Conservation (phyloP, 2,113 vertebrate species). For the Isurus oxyrinchus region DNA sequence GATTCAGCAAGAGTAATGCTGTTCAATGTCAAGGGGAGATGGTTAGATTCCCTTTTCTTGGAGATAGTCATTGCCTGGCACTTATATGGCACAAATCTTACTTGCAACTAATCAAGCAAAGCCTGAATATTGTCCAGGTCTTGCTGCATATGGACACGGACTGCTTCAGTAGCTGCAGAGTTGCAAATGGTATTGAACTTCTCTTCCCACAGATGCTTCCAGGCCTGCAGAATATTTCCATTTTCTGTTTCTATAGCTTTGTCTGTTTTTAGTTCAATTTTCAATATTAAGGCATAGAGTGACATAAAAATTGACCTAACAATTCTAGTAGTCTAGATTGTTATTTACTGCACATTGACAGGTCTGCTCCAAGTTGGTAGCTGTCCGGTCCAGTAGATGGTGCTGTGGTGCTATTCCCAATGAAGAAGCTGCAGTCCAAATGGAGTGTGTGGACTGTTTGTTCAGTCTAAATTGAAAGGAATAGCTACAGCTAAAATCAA, state of each 20-base stretch:
- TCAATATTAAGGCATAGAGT: neutral
- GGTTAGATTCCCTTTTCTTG: no score
- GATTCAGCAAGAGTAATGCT: no score
- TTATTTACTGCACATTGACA: neutral
- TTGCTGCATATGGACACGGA: no score
- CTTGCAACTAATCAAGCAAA: no score
- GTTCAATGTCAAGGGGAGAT: no score
- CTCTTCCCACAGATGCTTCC: neutral
- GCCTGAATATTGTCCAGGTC: no score
- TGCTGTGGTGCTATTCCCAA: neutral
- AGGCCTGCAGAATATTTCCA: neutral
- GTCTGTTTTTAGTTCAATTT: neutral
- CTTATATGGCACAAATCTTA: no score
- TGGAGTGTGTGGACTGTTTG: neutral
- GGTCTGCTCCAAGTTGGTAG: neutral
- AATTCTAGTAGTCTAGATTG: neutral
- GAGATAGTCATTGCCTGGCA: no score
- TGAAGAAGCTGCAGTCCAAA: neutral
- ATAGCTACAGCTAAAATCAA: neutral
- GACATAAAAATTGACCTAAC: neutral
- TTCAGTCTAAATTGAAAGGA: neutral
- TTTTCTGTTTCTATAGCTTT: neutral
- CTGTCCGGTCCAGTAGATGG: neutral
- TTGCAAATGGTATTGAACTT: neutral
- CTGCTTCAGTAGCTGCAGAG: no score